These are phyloP conservation scores for Drosophila borealis DNA, from an alignment of 2,888 invertebrate species.

Conservation along the genomic window DNA sequence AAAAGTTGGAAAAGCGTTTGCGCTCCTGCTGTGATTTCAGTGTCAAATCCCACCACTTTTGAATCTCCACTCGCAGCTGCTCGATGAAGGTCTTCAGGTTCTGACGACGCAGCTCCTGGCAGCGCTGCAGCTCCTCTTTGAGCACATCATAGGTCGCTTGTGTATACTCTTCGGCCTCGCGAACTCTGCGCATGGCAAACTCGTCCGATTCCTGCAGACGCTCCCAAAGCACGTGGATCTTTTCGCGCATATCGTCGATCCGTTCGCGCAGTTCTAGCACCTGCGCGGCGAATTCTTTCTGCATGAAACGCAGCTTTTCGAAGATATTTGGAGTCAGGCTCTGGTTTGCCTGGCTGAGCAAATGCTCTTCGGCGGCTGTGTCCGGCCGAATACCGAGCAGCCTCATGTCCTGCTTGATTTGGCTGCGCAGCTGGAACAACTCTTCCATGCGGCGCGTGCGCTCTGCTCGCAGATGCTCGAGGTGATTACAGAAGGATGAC, in stretches of 20 bases:
- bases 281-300: slow-evolving; percentile 86
- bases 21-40: slow-evolving; percentile 88
- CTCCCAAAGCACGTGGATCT: slow-evolving; percentile 90
- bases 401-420: slow-evolving; percentile 83
- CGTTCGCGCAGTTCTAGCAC: slow-evolving; percentile 87
- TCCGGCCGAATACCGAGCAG: slow-evolving; percentile 81
- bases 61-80: slow-evolving; percentile 89
- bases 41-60: slow-evolving; percentile 91
- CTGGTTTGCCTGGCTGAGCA: slow-evolving; percentile 86
- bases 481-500: slow-evolving; percentile 86
- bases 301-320: slow-evolving; percentile 87
- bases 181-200: slow-evolving; percentile 88
- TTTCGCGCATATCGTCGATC: slow-evolving; percentile 88
- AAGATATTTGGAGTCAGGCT: slow-evolving; percentile 88
- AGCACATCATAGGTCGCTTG: slow-evolving; percentile 80
- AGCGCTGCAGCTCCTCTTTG: slow-evolving; percentile 90
- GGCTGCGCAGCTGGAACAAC: slow-evolving; percentile 81
- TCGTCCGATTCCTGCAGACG: slow-evolving; percentile 89
- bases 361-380: slow-evolving; percentile 75
- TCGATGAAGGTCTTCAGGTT: slow-evolving; percentile 88
- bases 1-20: slow-evolving; percentile 88
- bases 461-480: slow-evolving; percentile 87
- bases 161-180: slow-evolving; percentile 70
- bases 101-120: slow-evolving; percentile 90
- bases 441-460: slow-evolving; percentile 86